Evolutionary conservation across 2,888 invertebrate genomes (phyloP).

Genomic region (Ennomos erosarius): DNA sequence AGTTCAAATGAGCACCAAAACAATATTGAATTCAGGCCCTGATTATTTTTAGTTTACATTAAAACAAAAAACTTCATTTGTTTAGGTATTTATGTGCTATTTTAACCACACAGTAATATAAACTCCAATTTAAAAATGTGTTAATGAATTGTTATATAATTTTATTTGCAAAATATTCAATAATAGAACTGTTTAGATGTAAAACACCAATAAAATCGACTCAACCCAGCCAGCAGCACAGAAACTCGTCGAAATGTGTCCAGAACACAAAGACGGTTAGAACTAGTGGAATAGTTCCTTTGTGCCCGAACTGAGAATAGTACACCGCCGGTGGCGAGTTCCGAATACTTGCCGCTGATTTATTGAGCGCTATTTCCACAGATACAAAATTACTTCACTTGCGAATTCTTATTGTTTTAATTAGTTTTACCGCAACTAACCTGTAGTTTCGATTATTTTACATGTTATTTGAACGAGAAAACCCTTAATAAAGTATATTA

Average conservation of each 20-base stretch:
- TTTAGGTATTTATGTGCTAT: too few relatives aligned
- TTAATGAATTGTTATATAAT: too few relatives aligned
- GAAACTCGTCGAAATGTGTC: conserved; percentile 35
- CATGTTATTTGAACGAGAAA: too few relatives aligned
- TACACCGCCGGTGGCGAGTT: conserved; percentile 27
- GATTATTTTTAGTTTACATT: too few relatives aligned
- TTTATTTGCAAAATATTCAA: too few relatives aligned
- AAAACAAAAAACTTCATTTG: too few relatives aligned
- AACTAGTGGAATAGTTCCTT: conserved; percentile 38
- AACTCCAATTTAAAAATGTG: too few relatives aligned
- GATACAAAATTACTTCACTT: conserved; percentile 17
- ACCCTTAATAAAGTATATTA: too few relatives aligned
- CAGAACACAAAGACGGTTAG: conserved; percentile 29
- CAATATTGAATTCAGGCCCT: too few relatives aligned
- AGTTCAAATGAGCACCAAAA: too few relatives aligned
- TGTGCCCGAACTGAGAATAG: conserved; percentile 15
- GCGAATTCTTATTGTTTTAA: conserved; percentile 12
- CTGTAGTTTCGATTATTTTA: not conserved
- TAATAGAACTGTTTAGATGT: too few relatives aligned
- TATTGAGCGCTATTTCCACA: conserved; percentile 32
- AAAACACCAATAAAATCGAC: conserved; percentile 18
- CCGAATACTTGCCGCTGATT: conserved; percentile 37
- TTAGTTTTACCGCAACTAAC: conserved; percentile 7
- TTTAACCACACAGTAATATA: too few relatives aligned
- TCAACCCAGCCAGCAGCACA: conserved; percentile 28